phyloP scores from a whole-genome alignment of 2,888 invertebrate genomes.

The Notocelia uddmanniana region DNA sequence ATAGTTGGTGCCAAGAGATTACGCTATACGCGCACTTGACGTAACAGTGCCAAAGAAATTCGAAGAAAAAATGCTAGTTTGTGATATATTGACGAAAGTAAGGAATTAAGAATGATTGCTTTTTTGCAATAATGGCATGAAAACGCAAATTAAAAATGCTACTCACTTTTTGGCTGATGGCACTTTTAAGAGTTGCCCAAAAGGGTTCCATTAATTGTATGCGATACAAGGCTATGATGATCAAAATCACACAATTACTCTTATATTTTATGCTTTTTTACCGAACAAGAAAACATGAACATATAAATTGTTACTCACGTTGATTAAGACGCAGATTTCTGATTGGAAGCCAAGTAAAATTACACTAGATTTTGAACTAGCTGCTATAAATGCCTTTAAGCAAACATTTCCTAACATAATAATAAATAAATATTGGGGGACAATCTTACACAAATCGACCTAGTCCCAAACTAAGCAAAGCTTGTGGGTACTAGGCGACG shows the following conservation, averaged over 20 bases:
- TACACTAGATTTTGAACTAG: constrained; percentile 29
- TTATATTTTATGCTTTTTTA: constrained; percentile 18
- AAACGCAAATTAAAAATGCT: too few species aligned
- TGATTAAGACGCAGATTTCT: constrained; percentile 13
- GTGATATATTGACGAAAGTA: too few species aligned
- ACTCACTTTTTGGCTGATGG: constrained; percentile 12
- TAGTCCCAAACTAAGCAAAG: too few species aligned
- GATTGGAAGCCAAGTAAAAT: constrained; percentile 1
- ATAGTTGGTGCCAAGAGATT: too few species aligned
- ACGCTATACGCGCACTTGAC: too few species aligned
- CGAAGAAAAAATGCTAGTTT: too few species aligned
- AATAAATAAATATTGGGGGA: too few species aligned
- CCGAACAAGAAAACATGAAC: constrained; percentile 19
- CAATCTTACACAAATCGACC: too few species aligned
- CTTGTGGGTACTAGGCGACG: too few species aligned
- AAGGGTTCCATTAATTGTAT: constrained; percentile 11
- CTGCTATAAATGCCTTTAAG: constrained; percentile 24
- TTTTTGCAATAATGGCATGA: too few species aligned
- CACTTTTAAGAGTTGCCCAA: constrained; percentile 11
- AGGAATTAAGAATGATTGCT: too few species aligned
- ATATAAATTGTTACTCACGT: constrained; percentile 6
- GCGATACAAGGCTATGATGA: constrained; percentile 7
- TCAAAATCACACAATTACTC: constrained; percentile 1
- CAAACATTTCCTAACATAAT: constrained; percentile 21
- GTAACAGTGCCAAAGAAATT: too few species aligned